Percentiles rank a stretch among this genome's conserved stretches.
These are phyloP conservation scores for Papilio aristodemus DNA, from an alignment of 1,140 invertebrate genomes.

Conservation along the genomic window DNA sequence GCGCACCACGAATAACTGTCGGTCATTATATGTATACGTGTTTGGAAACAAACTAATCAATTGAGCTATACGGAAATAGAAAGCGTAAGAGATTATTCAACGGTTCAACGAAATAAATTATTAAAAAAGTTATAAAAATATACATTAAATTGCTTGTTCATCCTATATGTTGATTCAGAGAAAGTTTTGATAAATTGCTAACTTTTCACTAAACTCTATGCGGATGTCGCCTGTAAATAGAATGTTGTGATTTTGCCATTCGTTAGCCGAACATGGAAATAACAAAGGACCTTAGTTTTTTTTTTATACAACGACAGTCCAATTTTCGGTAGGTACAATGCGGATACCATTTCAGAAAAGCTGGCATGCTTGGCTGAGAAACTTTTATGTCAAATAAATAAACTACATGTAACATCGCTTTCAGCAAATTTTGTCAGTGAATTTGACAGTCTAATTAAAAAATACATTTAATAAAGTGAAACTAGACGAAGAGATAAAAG, in stretches of 20 bases:
- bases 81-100: constrained; percentile 35
- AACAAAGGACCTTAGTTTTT: constrained; percentile 1
- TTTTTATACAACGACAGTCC: constrained; percentile 1
- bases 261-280: constrained; percentile 14
- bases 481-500: no score
- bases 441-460: background rate
- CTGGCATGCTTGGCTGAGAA: background rate
- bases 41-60: constrained; percentile 26
- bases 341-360: background rate
- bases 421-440: background rate
- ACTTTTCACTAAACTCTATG: constrained; percentile 40
- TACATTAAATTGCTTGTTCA: constrained; percentile 31
- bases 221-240: constrained; percentile 29
- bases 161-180: constrained; percentile 44
- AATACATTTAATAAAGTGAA: no score
- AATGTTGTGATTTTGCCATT: constrained; percentile 4
- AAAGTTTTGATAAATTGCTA: constrained; percentile 32
- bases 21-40: background rate
- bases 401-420: background rate
- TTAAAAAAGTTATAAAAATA: constrained; percentile 34
- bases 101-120: background rate
- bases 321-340: background rate
- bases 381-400: constrained; percentile 3
- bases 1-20: constrained; percentile 20
- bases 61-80: constrained; percentile 29